Conservation (phyloP, 2,888 invertebrate genomes). For the Oxytorus armatus region DNA sequence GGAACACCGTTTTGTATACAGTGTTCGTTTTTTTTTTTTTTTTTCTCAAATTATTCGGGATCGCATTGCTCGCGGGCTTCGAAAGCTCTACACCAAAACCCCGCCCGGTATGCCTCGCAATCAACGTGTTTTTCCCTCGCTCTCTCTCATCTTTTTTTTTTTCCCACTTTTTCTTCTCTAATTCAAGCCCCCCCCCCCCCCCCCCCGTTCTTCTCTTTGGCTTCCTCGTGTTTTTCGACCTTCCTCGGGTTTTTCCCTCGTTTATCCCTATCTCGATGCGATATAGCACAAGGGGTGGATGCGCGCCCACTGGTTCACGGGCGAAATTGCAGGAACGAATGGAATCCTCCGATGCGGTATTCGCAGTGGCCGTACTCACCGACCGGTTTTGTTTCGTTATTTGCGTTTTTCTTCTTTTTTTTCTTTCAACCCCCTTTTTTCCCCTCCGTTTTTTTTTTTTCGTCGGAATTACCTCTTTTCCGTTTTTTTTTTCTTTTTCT, state of each 20-base stretch:
- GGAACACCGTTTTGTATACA: too few species aligned
- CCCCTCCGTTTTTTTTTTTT: neutral
- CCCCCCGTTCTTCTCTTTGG: constrained; percentile 27
- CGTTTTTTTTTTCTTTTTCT: constrained; percentile 11
- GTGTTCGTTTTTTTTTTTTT: too few species aligned
- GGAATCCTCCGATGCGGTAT: constrained; percentile 16
- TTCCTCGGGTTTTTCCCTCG: constrained; percentile 17
- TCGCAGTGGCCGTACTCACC: neutral
- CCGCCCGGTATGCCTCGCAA: too few species aligned
- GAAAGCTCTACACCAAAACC: too few species aligned
- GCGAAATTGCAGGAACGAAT: constrained; percentile 31
- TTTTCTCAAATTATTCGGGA: too few species aligned
- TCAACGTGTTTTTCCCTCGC: constrained; percentile 22
- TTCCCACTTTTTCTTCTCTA: constrained; percentile 14
- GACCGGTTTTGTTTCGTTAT: constrained; percentile 26
- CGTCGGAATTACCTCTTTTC: neutral
- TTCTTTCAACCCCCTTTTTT: too few species aligned
- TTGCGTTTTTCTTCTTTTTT: neutral
- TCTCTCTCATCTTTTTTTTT: constrained; percentile 10
- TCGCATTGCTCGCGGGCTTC: too few species aligned
- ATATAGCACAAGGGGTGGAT: neutral
- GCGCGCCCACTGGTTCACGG: constrained; percentile 24
- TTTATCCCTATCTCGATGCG: neutral
- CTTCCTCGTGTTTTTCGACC: too few species aligned
- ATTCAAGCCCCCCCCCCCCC: too few species aligned